These are phyloP conservation scores for Ephialtes manifestator DNA, from an alignment of 2,888 invertebrate genomes.

Conservation along the genomic window DNA sequence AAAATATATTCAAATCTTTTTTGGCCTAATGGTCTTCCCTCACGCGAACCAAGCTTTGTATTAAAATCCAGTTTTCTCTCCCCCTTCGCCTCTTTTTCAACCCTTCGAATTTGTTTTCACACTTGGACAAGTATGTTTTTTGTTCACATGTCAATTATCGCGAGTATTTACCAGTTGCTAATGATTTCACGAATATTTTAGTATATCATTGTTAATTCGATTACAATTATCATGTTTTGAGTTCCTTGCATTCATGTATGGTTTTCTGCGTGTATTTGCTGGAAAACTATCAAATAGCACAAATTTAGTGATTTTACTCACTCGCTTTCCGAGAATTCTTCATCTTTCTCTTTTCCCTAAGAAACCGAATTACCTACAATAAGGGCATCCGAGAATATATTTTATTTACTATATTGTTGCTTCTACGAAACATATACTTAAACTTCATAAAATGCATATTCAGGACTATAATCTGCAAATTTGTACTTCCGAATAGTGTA, in stretches of 20 bases:
- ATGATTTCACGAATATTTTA: background rate
- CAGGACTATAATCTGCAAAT: no score
- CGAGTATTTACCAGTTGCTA: background rate
- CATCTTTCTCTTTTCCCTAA: no score
- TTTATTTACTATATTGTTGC: no score
- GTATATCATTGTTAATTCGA: conserved; percentile 17
- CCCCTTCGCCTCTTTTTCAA: background rate
- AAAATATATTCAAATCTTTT: conserved; percentile 68
- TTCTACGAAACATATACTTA: no score
- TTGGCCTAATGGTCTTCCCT: conserved; percentile 63
- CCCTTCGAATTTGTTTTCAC: conserved; percentile 9
- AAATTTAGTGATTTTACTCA: conserved; percentile 16
- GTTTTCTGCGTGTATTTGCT: background rate
- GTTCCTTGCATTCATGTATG: conserved; percentile 9
- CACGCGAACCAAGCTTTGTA: conserved; percentile 67
- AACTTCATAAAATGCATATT: no score
- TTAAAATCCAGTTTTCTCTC: conserved; percentile 49
- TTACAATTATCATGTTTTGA: conserved; percentile 20
- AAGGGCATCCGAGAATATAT: no score
- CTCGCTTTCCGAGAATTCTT: no score
- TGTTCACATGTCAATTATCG: conserved; percentile 34
- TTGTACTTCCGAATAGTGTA: no score
- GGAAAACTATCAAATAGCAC: conserved; percentile 17
- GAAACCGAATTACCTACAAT: no score
- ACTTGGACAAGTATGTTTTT: conserved; percentile 4